Evolutionary conservation across 2,888 invertebrate genomes (phyloP).

Genomic region (Oscheius onirici): DNA sequence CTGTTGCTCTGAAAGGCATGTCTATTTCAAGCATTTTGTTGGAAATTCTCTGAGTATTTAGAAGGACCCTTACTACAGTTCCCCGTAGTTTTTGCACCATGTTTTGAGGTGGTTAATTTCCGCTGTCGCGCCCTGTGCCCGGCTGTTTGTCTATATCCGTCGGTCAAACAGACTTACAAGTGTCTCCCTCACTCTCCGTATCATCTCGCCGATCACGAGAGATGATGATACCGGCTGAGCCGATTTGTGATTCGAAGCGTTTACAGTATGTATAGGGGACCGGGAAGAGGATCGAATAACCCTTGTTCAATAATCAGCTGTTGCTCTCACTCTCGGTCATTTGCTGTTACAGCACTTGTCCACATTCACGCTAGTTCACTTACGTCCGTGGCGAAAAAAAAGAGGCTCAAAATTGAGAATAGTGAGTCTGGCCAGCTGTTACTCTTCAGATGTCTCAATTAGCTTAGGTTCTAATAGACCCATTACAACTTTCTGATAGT

Average conservation of each 20-base stretch:
- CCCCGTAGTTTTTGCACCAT: background rate
- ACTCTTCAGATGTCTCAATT: background rate
- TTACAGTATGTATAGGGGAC: no score
- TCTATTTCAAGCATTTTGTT: background rate
- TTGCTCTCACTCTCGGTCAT: conserved; percentile 6
- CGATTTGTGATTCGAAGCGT: background rate
- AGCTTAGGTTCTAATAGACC: no score
- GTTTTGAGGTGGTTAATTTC: conserved; percentile 27
- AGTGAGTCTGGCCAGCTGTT: background rate
- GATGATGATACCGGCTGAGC: conserved; percentile 17
- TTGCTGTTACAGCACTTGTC: conserved; percentile 21
- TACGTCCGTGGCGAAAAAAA: conserved; percentile 4
- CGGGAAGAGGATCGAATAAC: background rate
- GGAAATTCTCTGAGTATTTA: no score
- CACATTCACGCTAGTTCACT: conserved; percentile 12
- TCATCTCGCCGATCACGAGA: conserved; percentile 26
- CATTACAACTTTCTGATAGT: no score
- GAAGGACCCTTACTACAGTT: no score
- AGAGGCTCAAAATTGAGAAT: conserved; percentile 3
- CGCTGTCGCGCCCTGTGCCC: conserved; percentile 4
- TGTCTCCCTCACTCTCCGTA: conserved; percentile 27
- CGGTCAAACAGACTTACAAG: conserved; percentile 33
- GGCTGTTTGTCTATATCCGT: conserved; percentile 27
- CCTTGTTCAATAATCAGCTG: conserved; percentile 18
- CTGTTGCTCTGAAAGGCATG: conserved; percentile 56